These are phyloP conservation scores for Paracanthobrama guichenoti DNA, from an alignment of 2,113 vertebrate genomes.

Conservation along the genomic window DNA sequence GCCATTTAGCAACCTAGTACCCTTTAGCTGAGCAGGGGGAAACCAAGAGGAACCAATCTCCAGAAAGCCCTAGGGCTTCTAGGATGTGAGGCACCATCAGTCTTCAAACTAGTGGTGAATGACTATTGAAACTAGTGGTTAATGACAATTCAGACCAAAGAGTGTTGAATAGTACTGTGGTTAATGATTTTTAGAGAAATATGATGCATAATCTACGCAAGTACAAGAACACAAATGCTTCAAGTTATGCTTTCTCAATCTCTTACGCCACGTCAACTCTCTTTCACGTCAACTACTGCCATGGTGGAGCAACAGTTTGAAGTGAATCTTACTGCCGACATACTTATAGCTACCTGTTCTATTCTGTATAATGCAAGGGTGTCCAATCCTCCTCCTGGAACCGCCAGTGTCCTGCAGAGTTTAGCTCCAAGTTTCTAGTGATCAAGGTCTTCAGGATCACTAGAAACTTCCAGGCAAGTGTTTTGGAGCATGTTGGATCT, in stretches of 20 bases:
- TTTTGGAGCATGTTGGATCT: neutral
- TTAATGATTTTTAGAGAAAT: neutral
- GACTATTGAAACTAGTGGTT: neutral
- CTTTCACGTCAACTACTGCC: neutral
- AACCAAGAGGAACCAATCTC: constrained; percentile 44
- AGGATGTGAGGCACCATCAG: neutral
- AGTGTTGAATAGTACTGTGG: neutral
- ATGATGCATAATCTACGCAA: neutral
- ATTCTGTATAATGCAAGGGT: neutral
- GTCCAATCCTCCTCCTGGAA: neutral
- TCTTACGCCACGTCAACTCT: neutral
- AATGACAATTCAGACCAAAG: neutral
- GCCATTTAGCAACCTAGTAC: neutral
- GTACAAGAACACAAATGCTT: neutral
- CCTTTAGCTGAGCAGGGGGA: neutral
- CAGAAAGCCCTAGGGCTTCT: constrained; percentile 23
- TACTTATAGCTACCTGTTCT: neutral
- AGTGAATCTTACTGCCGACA: neutral
- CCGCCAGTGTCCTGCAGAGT: neutral
- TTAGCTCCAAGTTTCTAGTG: neutral
- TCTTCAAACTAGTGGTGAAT: neutral
- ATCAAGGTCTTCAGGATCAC: neutral
- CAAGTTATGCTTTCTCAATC: neutral
- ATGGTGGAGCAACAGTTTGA: neutral
- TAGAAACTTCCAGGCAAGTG: neutral